Evolutionary conservation across 2,888 invertebrate species (phyloP).

Genomic region (Pterostichus niger): DNA sequence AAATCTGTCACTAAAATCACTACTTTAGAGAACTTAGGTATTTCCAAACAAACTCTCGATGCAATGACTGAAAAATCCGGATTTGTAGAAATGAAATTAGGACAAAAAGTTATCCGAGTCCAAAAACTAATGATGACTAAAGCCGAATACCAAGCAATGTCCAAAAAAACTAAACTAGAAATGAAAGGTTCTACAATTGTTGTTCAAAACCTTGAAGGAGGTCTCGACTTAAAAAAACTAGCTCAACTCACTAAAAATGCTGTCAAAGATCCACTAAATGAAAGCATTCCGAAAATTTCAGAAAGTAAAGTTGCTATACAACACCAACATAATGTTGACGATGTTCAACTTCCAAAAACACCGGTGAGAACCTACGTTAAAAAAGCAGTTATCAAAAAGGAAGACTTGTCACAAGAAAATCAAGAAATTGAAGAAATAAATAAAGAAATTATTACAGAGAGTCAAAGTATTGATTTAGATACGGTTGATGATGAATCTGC

Average conservation of each 20-base stretch:
- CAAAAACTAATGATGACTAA: conserved; percentile 85
- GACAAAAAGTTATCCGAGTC: conserved; percentile 82
- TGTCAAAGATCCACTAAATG: conserved; percentile 18
- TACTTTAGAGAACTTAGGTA: conserved; percentile 71
- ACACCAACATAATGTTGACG: conserved; percentile 39
- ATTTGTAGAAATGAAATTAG: conserved; percentile 79
- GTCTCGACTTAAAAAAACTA: conserved; percentile 51
- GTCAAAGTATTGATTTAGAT: conserved; percentile 45
- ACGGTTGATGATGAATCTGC: conserved; percentile 1
- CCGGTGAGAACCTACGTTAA: conserved; percentile 65
- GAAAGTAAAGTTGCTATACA: conserved; percentile 40
- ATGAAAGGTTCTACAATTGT: conserved; percentile 58
- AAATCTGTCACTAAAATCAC: conserved; percentile 65
- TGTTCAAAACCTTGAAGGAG: conserved; percentile 37
- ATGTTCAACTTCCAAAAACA: conserved; percentile 44
- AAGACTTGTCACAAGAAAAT: conserved; percentile 34
- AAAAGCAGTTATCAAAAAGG: conserved; percentile 58
- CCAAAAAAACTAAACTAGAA: conserved; percentile 80
- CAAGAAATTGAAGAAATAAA: not conserved
- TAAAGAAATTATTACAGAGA: too few species aligned
- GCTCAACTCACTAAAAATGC: conserved; percentile 12
- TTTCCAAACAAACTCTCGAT: conserved; percentile 72
- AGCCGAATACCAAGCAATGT: conserved; percentile 84
- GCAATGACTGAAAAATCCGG: conserved; percentile 71
- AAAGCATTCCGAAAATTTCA: not conserved